These are phyloP conservation scores for Antheraea yamamai DNA, from an alignment of 2,888 invertebrate genomes.

Conservation along the genomic window DNA sequence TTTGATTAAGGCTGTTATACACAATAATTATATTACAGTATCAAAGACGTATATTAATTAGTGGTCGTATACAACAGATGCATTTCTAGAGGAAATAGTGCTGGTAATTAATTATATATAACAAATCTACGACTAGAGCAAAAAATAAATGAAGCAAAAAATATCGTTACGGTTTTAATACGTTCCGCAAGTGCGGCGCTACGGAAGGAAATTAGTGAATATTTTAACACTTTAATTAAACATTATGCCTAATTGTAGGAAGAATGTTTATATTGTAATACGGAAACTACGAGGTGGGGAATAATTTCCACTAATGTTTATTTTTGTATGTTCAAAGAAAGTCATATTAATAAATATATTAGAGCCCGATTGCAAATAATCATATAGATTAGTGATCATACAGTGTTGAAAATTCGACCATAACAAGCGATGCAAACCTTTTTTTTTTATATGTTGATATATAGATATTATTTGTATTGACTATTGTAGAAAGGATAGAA, in stretches of 20 bases:
- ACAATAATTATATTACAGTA: not conserved
- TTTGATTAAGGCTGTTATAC: not conserved
- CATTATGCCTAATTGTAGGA: not conserved
- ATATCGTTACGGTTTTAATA: constrained; percentile 12
- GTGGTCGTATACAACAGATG: too few relatives aligned
- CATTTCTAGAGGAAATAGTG: too few relatives aligned
- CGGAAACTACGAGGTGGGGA: not conserved
- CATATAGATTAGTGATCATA: too few relatives aligned
- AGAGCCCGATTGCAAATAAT: not conserved
- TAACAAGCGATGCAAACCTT: too few relatives aligned
- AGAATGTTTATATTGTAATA: not conserved
- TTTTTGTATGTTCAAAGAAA: not conserved
- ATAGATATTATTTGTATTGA: too few relatives aligned
- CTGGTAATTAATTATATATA: too few relatives aligned
- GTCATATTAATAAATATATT: not conserved
- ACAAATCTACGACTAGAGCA: too few relatives aligned
- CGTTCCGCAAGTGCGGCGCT: constrained; percentile 29
- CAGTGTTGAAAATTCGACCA: too few relatives aligned
- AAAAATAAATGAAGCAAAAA: too few relatives aligned
- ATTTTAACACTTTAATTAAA: constrained; percentile 20
- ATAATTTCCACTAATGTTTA: not conserved
- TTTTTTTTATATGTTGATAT: too few relatives aligned
- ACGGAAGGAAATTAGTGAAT: constrained; percentile 19
- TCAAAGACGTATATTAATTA: too few relatives aligned
- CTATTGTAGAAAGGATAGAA: too few relatives aligned